Conservation (phyloP, 2,888 invertebrate genomes). For the Cepaea hortensis region DNA sequence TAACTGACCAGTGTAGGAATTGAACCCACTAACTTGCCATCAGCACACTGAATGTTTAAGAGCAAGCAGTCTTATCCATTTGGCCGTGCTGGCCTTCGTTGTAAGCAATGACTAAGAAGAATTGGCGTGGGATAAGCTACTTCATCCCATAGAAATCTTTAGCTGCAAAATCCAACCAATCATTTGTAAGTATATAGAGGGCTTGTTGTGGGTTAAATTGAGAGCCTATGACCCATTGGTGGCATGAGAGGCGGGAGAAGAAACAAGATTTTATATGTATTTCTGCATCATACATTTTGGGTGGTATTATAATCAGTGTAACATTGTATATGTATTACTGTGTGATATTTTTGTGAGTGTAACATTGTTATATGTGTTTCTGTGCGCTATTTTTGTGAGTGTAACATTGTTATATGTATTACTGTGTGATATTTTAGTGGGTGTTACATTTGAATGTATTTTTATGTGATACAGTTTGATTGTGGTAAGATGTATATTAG, state of each 20-base stretch:
- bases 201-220: background rate
- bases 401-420: background rate
- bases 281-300: background rate
- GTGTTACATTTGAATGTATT: background rate
- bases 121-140: too few relatives aligned
- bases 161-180: too few relatives aligned
- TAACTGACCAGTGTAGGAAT: too few relatives aligned
- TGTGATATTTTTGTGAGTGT: too few relatives aligned
- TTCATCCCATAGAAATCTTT: too few relatives aligned
- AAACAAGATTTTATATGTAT: background rate
- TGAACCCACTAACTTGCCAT: too few relatives aligned
- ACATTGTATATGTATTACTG: background rate
- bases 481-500: background rate
- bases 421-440: too few relatives aligned
- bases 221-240: background rate
- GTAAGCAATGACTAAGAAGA: too few relatives aligned
- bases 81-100: too few relatives aligned
- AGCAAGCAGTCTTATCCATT: too few relatives aligned
- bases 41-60: too few relatives aligned
- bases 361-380: background rate
- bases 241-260: background rate
- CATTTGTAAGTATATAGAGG: too few relatives aligned
- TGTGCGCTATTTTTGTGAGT: background rate
- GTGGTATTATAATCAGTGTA: background rate
- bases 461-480: background rate